Evolutionary conservation across 1,140 invertebrate species (phyloP).

Genomic region (Ylistrum balloti): DNA sequence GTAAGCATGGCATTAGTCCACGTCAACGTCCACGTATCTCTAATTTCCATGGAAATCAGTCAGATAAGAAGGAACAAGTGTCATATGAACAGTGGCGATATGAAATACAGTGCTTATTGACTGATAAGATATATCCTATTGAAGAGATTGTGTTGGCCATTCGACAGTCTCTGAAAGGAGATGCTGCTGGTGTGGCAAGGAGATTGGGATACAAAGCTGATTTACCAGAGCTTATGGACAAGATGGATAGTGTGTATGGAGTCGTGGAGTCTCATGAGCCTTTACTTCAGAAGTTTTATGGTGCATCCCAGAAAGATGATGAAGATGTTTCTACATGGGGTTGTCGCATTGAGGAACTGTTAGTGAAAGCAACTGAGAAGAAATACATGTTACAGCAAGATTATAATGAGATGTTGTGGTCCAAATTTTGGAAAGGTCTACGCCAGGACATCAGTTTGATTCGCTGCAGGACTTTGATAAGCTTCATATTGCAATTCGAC

Average conservation of each 20-base stretch:
- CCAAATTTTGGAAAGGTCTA: no score
- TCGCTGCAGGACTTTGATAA: no score
- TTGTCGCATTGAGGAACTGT: slow-evolving; percentile 42
- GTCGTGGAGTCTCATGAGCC: slow-evolving; percentile 15
- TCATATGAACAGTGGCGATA: slow-evolving; percentile 54
- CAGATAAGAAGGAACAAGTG: slow-evolving; percentile 18
- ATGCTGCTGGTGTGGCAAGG: slow-evolving; percentile 15
- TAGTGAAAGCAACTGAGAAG: slow-evolving; percentile 6
- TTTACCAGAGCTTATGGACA: neutral
- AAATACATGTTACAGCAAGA: no score
- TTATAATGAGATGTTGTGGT: no score
- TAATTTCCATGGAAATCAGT: no score
- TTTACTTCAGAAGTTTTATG: slow-evolving; percentile 16
- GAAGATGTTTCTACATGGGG: slow-evolving; percentile 49
- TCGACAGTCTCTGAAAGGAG: slow-evolving; percentile 1
- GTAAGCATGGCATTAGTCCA: no score
- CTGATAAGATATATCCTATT: neutral
- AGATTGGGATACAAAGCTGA: slow-evolving; percentile 28
- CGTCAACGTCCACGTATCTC: no score
- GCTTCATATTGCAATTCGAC: no score
- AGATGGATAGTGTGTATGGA: slow-evolving; percentile 50
- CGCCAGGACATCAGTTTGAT: no score
- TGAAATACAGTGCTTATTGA: slow-evolving; percentile 43
- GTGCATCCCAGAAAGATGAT: slow-evolving; percentile 42
- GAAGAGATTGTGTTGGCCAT: slow-evolving; percentile 29